Conservation (phyloP, 2,113 vertebrate species). For the Casuarius casuarius region DNA sequence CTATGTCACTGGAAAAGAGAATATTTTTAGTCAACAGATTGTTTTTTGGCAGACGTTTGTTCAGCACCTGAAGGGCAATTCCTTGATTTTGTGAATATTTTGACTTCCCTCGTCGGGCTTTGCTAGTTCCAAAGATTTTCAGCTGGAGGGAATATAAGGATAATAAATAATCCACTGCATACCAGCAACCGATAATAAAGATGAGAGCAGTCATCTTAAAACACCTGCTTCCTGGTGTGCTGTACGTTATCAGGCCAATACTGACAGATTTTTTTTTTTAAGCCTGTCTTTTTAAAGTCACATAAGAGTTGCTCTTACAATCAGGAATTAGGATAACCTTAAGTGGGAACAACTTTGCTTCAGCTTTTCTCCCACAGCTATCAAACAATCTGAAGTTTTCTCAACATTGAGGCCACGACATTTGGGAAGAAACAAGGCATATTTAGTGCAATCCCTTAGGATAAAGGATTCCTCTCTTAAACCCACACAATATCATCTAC, state of each 20-base stretch:
- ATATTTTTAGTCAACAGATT: neutral
- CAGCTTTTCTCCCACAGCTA: neutral
- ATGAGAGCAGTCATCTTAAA: neutral
- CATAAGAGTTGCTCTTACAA: neutral
- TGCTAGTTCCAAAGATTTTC: neutral
- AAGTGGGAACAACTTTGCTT: neutral
- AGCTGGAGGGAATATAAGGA: neutral
- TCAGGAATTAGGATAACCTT: neutral
- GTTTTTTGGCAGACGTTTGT: neutral
- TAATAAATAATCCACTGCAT: neutral
- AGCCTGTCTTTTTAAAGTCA: neutral
- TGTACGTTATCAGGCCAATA: neutral
- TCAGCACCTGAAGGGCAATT: neutral
- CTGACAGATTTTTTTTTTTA: neutral
- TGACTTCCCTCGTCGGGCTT: neutral
- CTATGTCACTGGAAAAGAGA: neutral
- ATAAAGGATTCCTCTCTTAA: constrained; percentile 23
- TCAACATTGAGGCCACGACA: neutral
- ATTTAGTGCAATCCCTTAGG: neutral
- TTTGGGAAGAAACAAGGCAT: neutral
- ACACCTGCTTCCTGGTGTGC: neutral
- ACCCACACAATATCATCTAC: neutral
- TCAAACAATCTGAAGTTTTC: neutral
- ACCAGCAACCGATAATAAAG: neutral
- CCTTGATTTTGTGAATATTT: neutral